Conservation (phyloP, 2,888 invertebrate genomes). For the Pterobdella sp. region DNA sequence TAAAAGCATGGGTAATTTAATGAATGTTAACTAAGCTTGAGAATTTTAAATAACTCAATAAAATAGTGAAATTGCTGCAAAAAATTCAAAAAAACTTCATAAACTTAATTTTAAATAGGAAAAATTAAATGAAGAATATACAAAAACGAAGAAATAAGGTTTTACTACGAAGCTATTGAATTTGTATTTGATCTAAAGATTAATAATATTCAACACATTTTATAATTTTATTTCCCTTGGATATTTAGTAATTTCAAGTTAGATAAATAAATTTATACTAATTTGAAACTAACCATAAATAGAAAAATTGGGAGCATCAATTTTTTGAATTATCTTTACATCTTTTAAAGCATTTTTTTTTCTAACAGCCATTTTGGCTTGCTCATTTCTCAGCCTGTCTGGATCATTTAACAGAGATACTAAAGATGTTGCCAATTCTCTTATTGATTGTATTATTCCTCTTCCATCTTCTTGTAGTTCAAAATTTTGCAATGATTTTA, state of each 20-base stretch:
- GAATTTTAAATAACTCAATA: neutral
- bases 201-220: neutral
- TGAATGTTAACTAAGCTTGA: neutral
- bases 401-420: slow-evolving; percentile 15
- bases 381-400: slow-evolving; percentile 22
- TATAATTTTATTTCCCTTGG: neutral
- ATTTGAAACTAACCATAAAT: neutral
- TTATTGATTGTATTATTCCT: slow-evolving; percentile 5
- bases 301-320: neutral
- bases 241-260: neutral
- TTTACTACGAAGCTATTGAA: too few species aligned
- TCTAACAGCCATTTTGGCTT: slow-evolving; percentile 10
- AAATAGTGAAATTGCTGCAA: too few species aligned
- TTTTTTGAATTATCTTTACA: neutral
- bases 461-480: slow-evolving; percentile 14
- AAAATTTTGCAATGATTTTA: neutral
- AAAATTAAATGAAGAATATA: too few species aligned
- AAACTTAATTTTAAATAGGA: too few species aligned
- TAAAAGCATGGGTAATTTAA: neutral
- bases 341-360: slow-evolving; percentile 1
- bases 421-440: neutral
- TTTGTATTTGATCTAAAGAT: neutral
- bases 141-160: too few species aligned
- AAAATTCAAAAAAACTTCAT: too few species aligned
- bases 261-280: neutral